Evolutionary conservation across 2,797 vertebrate genomes (phyloP).

Genomic region (Mormyrops attenuatus): DNA sequence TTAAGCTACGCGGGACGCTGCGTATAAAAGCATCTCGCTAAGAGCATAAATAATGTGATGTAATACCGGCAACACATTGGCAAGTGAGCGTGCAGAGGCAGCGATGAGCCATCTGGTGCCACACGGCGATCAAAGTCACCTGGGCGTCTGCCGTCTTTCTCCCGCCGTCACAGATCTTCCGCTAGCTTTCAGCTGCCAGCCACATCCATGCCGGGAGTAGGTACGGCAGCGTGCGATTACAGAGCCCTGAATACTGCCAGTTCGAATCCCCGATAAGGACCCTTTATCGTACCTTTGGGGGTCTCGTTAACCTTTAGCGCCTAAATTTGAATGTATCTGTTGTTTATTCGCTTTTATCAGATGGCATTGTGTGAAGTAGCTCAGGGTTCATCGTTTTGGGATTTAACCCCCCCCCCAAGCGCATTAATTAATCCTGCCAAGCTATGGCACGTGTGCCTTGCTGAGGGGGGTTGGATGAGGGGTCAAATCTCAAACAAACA

Average conservation of each 20-base stretch:
- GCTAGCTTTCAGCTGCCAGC: background rate
- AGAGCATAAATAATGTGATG: constrained; percentile 6
- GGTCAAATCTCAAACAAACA: background rate
- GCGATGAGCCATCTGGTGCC: constrained; percentile 50
- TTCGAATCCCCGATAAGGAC: background rate
- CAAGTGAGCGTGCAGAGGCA: constrained; percentile 40
- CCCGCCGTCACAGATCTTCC: constrained; percentile 19
- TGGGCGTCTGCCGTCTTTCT: constrained; percentile 41
- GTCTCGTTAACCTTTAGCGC: background rate
- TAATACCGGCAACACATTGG: constrained; percentile 55
- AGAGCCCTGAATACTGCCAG: background rate
- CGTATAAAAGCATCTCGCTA: background rate
- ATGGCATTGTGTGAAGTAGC: background rate
- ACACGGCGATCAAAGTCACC: constrained; percentile 44
- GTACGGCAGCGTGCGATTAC: background rate
- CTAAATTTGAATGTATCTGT: background rate
- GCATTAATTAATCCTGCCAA: background rate
- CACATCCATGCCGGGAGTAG: background rate
- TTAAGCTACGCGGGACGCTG: background rate
- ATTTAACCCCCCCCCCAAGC: background rate
- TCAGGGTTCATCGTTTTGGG: background rate
- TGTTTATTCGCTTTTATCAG: background rate
- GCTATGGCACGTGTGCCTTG: background rate
- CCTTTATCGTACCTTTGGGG: background rate
- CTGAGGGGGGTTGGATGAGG: background rate